Percentiles rank a stretch among this genome's conserved stretches.
These are phyloP conservation scores for Platichthys flesus DNA, from an alignment of 2,113 vertebrate genomes.

Conservation along the genomic window DNA sequence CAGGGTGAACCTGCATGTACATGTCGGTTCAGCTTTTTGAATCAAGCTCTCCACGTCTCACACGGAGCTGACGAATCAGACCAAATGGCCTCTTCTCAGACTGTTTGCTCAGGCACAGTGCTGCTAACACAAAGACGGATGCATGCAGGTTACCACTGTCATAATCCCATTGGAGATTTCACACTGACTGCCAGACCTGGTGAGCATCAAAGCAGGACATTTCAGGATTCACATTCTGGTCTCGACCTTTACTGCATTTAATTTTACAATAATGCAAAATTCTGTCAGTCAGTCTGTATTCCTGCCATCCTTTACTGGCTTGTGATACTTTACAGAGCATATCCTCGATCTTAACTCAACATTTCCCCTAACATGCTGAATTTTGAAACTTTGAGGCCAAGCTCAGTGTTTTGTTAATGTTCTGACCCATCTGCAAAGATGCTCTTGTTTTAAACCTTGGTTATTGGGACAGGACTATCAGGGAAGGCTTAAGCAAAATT, in stretches of 20 bases:
- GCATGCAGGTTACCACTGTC: conserved; percentile 49
- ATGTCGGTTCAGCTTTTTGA: conserved; percentile 13
- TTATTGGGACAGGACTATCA: neutral
- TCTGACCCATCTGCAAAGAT: neutral
- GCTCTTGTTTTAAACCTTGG: neutral
- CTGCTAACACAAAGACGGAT: conserved; percentile 40
- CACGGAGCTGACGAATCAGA: conserved; percentile 29
- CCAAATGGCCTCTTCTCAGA: conserved; percentile 16
- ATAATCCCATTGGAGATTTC: conserved; percentile 56
- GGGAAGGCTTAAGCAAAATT: neutral
- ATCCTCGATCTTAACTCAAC: neutral
- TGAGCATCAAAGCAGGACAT: conserved; percentile 44
- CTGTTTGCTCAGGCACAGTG: conserved; percentile 30
- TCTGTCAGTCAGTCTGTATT: neutral
- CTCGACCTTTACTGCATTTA: conserved; percentile 34
- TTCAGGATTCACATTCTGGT: conserved; percentile 47
- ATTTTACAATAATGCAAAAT: conserved; percentile 28
- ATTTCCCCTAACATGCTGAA: neutral
- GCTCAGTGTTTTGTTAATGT: too few species aligned
- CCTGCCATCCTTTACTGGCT: neutral
- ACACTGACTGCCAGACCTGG: conserved; percentile 39
- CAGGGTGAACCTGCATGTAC: neutral
- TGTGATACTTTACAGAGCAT: neutral
- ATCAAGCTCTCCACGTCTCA: conserved; percentile 20
- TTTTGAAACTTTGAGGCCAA: neutral